phyloP scores from a whole-genome alignment of 2,797 vertebrate species.

The Glyptemys insculpta region DNA sequence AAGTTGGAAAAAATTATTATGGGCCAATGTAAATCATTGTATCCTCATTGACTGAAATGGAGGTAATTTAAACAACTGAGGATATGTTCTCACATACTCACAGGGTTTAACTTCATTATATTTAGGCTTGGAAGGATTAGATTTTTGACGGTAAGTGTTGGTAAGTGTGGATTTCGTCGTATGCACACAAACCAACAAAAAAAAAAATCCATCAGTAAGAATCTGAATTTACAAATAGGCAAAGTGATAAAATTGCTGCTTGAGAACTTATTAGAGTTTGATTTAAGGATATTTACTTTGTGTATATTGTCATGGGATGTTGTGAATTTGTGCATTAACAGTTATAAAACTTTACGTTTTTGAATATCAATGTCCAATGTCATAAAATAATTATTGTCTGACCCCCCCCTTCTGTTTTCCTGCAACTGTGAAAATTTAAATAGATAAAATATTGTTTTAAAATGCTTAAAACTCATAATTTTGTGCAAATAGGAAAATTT shows the following conservation, averaged over 20 bases:
- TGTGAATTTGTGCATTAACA: neutral
- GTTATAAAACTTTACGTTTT: neutral
- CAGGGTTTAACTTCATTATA: neutral
- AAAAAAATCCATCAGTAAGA: neutral
- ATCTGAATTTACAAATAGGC: neutral
- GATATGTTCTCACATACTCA: neutral
- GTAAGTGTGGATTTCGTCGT: neutral
- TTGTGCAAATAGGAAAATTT: neutral
- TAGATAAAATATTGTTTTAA: neutral
- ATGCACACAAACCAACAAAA: neutral
- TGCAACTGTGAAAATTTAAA: neutral
- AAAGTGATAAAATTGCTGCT: neutral
- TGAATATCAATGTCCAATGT: neutral
- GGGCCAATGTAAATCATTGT: rapidly evolving
- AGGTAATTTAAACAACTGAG: neutral
- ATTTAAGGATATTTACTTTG: neutral
- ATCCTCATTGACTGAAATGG: neutral
- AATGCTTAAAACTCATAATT: neutral
- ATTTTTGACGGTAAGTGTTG: neutral
- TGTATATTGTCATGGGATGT: neutral
- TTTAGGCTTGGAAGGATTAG: neutral
- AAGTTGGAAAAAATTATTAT: neutral
- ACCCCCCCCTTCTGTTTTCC: neutral
- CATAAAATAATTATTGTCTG: neutral
- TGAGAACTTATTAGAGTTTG: neutral